Evolutionary conservation across 2,113 vertebrate species (phyloP), one percentile per base, ranked within the genome.

Genomic region (Laticauda colubrina): DNA sequence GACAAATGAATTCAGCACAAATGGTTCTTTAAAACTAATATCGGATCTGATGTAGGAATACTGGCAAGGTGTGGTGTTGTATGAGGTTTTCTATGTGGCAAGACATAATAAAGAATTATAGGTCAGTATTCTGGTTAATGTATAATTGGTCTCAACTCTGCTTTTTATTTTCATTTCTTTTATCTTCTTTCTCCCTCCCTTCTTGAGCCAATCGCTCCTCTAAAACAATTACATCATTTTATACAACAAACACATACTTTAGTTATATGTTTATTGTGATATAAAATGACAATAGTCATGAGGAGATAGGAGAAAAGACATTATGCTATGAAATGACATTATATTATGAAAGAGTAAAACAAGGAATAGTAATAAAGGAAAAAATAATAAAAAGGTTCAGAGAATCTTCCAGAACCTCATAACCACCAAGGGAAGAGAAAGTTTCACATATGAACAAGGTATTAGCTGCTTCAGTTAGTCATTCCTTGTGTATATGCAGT

Each of bases 21-120:
- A 94, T 39, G 90, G 39, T 43, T 51, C 93, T 97, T 94, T 45
- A 7, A 94, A 94, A 94, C 92, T 90, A 69, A 86, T 0, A 85
- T 91, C 85, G 29, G 92, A 56, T 81, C 34, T 81, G 34, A 81
- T 39, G n/a, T 39, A 39, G 15, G 34, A 39, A 75, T 69, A 64
- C 23, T 21, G 23, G 21, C 23, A 24, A 69, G 1, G 12, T 69
- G 29, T 18, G 34, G 5, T 20, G 5, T 34, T 15, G 69, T 75
- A 34, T 39, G 12, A 75, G n/a, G 12, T 5, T 75, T 75, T 34
- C 14, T n/a, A 2, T 34, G 64, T 15, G 14, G 69, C 5, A 20
- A 75, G n/a, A 0, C n/a, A 20, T 81, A 18, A n/a, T 75, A 75
- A 75, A 75, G n/a, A 75, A 75, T 75, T 75, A 75, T 39, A 1